Percentiles rank a stretch among this genome's conserved stretches.
Evolutionary conservation across 2,113 vertebrate species (phyloP).

Genomic region (Cyrtonyx montezumae): DNA sequence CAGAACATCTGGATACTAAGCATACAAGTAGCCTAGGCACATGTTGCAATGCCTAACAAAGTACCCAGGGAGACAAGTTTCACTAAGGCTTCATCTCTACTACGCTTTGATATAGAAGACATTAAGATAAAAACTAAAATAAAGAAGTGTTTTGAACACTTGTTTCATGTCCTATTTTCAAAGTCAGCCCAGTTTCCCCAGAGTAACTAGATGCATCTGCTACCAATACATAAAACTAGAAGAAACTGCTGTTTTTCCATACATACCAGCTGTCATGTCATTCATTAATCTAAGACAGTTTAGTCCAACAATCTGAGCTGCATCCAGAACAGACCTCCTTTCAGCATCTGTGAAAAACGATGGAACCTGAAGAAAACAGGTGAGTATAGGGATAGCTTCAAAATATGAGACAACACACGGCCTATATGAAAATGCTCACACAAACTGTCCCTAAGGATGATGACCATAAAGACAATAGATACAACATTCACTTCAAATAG

Average conservation of each 20-base stretch:
- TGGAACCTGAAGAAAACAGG: conserved; percentile 74
- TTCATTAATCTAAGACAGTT: conserved; percentile 86
- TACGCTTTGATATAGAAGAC: background rate
- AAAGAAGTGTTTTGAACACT: background rate
- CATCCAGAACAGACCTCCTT: conserved; percentile 83
- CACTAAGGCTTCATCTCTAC: background rate
- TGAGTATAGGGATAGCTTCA: background rate
- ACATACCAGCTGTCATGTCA: conserved; percentile 84
- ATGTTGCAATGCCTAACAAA: fast-evolving
- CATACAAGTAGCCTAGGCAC: background rate
- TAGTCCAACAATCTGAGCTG: conserved; percentile 83
- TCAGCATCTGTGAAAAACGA: conserved; percentile 88
- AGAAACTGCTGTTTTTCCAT: background rate
- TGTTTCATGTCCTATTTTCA: background rate
- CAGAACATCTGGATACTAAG: background rate
- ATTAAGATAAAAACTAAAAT: background rate
- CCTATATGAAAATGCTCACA: background rate
- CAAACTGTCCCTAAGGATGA: background rate
- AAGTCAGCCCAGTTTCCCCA: background rate
- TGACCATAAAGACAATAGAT: no score
- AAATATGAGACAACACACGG: background rate
- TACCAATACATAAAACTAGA: background rate
- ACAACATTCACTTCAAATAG: background rate
- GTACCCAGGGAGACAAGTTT: background rate
- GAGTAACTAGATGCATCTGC: background rate